Evolutionary conservation across 2,888 invertebrate species (phyloP).

Genomic region (Dolichomitus sp.): DNA sequence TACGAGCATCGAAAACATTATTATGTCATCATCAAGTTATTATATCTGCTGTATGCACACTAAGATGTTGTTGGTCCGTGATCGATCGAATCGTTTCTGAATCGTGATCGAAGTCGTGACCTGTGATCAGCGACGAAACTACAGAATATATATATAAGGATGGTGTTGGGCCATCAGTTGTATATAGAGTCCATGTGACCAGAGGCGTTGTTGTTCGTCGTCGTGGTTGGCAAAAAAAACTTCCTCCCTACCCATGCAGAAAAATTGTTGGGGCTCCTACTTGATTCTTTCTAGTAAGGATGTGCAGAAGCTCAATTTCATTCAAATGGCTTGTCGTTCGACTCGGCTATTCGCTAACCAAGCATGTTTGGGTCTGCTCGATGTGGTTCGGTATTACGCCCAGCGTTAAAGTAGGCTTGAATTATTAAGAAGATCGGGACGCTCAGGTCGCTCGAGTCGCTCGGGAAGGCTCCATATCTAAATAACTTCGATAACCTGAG

Average conservation of each 20-base stretch:
- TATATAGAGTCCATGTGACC: slow-evolving; percentile 31
- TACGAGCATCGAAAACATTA: slow-evolving; percentile 47
- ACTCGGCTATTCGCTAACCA: no score
- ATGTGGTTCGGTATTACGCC: no score
- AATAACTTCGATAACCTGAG: no score
- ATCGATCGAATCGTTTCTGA: slow-evolving; percentile 63
- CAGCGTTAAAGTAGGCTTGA: no score
- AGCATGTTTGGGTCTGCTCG: no score
- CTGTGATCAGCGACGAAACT: slow-evolving; percentile 49
- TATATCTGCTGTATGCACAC: slow-evolving; percentile 23
- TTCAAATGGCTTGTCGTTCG: no score
- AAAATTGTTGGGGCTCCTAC: no score
- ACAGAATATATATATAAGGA: slow-evolving; percentile 46
- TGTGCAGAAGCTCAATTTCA: no score
- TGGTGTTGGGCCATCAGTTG: slow-evolving; percentile 49
- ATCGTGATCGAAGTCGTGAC: slow-evolving; percentile 67
- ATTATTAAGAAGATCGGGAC: no score
- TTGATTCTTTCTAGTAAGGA: no score
- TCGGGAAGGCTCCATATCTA: no score
- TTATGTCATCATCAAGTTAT: slow-evolving; percentile 50
- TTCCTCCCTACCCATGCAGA: slow-evolving; percentile 14
- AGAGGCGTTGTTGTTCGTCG: slow-evolving; percentile 44
- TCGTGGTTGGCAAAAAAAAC: slow-evolving; percentile 26
- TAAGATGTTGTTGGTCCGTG: slow-evolving; percentile 48
- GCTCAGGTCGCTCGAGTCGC: no score